Evolutionary conservation across 2,113 vertebrate species (phyloP).

Genomic region (Ailuropoda melanoleuca): DNA sequence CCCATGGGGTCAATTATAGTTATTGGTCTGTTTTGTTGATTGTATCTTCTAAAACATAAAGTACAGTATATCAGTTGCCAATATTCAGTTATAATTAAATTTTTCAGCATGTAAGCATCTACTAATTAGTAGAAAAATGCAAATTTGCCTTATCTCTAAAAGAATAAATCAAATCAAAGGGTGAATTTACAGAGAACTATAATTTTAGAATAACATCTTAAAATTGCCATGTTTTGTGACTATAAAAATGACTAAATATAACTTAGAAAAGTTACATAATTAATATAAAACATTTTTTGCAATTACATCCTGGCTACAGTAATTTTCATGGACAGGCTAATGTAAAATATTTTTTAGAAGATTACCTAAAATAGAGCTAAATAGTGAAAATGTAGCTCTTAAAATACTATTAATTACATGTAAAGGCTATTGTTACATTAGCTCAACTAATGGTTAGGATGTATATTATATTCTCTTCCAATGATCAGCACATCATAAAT

Average conservation of each 20-base stretch:
- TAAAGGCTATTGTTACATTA: neutral
- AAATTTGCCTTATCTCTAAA: constrained; percentile 58
- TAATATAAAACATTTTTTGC: neutral
- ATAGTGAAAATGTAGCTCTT: neutral
- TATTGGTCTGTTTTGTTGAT: constrained; percentile 60
- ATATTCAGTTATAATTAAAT: constrained; percentile 33
- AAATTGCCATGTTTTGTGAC: neutral
- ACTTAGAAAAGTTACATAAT: constrained; percentile 9
- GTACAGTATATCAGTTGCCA: constrained; percentile 14
- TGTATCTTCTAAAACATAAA: constrained; percentile 42
- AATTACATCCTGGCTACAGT: neutral
- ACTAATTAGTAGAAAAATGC: constrained; percentile 60
- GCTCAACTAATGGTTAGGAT: neutral
- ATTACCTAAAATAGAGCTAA: neutral
- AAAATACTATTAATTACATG: neutral
- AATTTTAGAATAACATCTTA: constrained; percentile 36
- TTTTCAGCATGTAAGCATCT: constrained; percentile 54
- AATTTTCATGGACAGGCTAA: neutral
- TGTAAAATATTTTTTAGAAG: neutral
- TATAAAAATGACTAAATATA: constrained; percentile 26
- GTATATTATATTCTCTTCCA: neutral
- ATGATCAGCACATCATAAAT: neutral
- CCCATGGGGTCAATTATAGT: constrained; percentile 56
- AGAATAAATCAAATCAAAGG: constrained; percentile 53
- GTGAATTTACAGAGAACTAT: constrained; percentile 25